Base-by-base conservation (phyloP, 2,797 vertebrate species). In the Sebastes jordani region DNA sequence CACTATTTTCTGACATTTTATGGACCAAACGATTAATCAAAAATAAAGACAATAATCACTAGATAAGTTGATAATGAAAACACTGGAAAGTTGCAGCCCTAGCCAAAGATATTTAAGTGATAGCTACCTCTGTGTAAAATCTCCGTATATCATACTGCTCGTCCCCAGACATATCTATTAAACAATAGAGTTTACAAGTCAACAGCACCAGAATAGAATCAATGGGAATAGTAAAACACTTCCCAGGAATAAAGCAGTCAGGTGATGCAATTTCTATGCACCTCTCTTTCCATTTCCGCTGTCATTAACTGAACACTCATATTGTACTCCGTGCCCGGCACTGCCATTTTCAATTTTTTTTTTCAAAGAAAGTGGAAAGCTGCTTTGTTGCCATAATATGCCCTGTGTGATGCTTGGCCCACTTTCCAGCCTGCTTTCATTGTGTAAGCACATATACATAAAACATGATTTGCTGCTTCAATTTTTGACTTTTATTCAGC, bases 381-480 rank as follows among this genome's bases (percentile, higher is more conserved):
- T 89, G 90, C 92, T 93, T 92, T 92, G 93, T 92, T 94, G 86
- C 86, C 77, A 87, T 92, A 94, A 94, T 92, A 86, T 88, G 83
- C 74, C 85, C 86, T 75, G 83, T 92, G 84, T 91, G 92, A 90
- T 91, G 90, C 85, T 88, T 94, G 94, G 90, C 93, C 92, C 89
- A 93, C 87, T 93, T 95, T 93, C 88, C 80, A 84, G 82, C 79
- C 72, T 84, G 83, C 82, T 89, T 91, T 94, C 90, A 92, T 90
- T 92, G 89, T 94, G 89, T 89, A 92, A 92, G 87, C 89, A 91
- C 85, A 89, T 83, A 94, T 91, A 94, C 90, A 95, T 94, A 94
- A 95, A 95, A 95, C 89, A 95, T 94, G 89, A 94, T 92, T 92
- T 92, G 84, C 90, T 84, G 87, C 89, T 90, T 94, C 88, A 91